Evolutionary conservation across 2,797 vertebrate species (phyloP), one percentile per base, ranked within the genome.

Genomic region (Oryzias sinensis): DNA sequence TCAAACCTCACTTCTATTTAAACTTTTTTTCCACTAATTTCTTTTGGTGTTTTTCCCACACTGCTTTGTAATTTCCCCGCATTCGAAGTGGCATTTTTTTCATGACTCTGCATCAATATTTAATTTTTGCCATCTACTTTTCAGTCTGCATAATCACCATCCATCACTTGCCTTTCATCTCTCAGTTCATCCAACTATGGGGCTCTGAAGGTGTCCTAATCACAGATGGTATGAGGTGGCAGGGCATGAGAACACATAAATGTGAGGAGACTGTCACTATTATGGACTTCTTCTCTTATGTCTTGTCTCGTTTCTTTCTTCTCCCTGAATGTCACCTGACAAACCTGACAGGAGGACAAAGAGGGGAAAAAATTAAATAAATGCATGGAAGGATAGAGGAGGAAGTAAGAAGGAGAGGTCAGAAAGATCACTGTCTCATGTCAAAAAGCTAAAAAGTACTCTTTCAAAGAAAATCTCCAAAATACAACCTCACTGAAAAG

Each of bases 101-200:
- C 5, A 47, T n/a, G 29, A 43, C 44, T 37, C 17, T 44, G 24
- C 20, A 14, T 37, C 20, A 45, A 17, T 51, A 40, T 14, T 20
- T 18, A 41, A 16, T 37, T 47, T 53, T 14, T 53, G 46, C 20
- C 44, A 29, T 43, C 42, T 43, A 43, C 43, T 51, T 44, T 47
- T 20, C 17, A 16, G 51, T 49, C 57, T 59, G 49, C 0, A 5
- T 43, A 6, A 3, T 53, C 61, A 62, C 62, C 60, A 65, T 80
- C 65, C 50, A 67, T 84, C 80, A 70, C 60, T 61, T 68, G 49
- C 61, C 53, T 60, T 59, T 49, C 66, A 54, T 49, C 47, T 29
- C 59, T 58, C 70, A 13, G 42, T 59, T 75, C 67, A 77, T 87
- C 75, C 79, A 78, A 87, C 84, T 81, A 75, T 43, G 63, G 62